Evolutionary conservation across 2,113 vertebrate genomes (phyloP), one percentile per base, ranked within the genome.

Genomic region (Eudyptes chrysolophus): DNA sequence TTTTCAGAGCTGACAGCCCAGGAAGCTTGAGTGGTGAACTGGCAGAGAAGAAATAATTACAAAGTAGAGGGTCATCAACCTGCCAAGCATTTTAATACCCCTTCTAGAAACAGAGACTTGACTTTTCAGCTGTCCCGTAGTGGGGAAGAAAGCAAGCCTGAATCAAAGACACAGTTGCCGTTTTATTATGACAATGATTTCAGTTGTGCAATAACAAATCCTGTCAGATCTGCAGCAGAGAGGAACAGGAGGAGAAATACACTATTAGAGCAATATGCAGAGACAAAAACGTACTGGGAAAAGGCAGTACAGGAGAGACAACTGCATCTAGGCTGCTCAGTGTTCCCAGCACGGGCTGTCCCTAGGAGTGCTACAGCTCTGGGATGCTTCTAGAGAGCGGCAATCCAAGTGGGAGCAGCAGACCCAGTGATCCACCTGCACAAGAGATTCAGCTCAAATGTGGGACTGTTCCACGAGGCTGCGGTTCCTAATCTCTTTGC

Each of bases 1-100:
- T 93, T 93, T 95, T 68, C 82, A 89, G 70, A 77, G 84, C 75
- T 96, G 91, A 77, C 94, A 96, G 77, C 52, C 27, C 34, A 58
- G 80, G 77, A 96, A 84, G 77, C 48, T 36, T 74, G 87, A 96
- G 81, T 80, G 49, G 93, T 30, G 79, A 91, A 62, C n/a, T 77
- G 81, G 93, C 81, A 97, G 75, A 30, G 75, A 49, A 74, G 58
- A 90, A 92, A 93, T 69, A 81, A 86, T 78, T 62, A 52, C 4
- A 10, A 83, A 88, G 48, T 9, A 88, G n/a, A 88, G 64, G 75
- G 38, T 64, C 49, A 94, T 10, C 51, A 62, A 86, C 54, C 71
- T 96, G 95, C 81, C 94, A 92, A 89, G 57, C 24, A 36, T 49
- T 76, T 87, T 69, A 87, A 89, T 32, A 58, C 34, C 34, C 6